Evolutionary conservation across 2,797 vertebrate species (phyloP), one percentile per base, ranked within the genome.

Genomic region (Cetoscarus ocellatus): DNA sequence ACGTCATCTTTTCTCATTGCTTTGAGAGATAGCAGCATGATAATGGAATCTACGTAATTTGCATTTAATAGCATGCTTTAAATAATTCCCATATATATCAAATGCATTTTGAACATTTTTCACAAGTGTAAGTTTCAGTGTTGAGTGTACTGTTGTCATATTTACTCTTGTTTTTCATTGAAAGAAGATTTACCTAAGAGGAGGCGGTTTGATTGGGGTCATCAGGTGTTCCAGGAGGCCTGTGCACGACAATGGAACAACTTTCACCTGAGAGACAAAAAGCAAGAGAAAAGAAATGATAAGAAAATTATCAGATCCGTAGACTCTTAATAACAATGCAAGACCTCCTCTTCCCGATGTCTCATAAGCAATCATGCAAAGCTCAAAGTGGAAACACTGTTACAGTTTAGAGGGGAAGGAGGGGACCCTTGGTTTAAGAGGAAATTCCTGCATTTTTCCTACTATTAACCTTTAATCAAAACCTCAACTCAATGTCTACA

Each of bases 171-270:
- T 27, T 1, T 11, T 27, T 63, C 10, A 36, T 61, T 47, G 67
- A 39, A 42, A 1, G 52, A 42, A 1, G 45, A 34, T 75, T 84
- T 88, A 93, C 91, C 83, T 79, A 60, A 65, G 66, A 34, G 11
- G 63, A 86, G 57, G 60, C 73, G 61, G 66, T 64, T 43, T 45
- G 54, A 73, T 45, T 76, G 56, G 72, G 70, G 59, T 77, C 10
- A 4, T 67, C 52, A 10, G 52, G 60, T 48, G 54, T 77, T 83
- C 75, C 67, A 67, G 70, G 73, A 78, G 42, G 66, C 77, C 75
- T 86, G 71, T 70, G 74, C 18, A 81, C 62, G 74, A 64, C 58
- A 64, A 47, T 65, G 6, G 45, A 70, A 70, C 44, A 53, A 58
- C 51, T 52, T 79, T 71, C 19, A 78, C 66, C 84, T 87, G 49